A percentile compares a stretch with the other conserved stretches of the same genome.
These are phyloP conservation scores for Choloepus hoffmanni DNA, from an alignment of 2,113 vertebrate genomes.

Conservation along the genomic window DNA sequence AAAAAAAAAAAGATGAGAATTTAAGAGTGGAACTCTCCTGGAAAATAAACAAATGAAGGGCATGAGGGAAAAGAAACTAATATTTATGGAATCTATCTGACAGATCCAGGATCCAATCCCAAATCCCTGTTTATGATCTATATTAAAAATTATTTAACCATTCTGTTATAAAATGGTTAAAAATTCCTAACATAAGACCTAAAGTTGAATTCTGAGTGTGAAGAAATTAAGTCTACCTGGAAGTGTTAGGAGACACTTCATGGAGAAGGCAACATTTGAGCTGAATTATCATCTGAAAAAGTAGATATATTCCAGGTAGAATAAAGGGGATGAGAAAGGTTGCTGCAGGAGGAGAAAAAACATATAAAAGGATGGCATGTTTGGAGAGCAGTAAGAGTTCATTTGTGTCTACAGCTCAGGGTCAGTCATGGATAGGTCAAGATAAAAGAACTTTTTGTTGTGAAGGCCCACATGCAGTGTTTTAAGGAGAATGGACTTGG, in stretches of 20 bases:
- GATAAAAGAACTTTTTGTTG: background rate
- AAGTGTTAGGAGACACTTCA: background rate
- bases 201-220: background rate
- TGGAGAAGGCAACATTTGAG: background rate
- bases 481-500: background rate
- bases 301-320: background rate
- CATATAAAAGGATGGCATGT: background rate
- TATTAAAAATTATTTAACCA: background rate
- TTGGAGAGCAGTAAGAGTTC: background rate
- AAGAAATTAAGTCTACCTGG: background rate
- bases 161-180: background rate
- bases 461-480: background rate
- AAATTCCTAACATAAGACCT: conserved; percentile 5
- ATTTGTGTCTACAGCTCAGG: background rate
- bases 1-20: background rate
- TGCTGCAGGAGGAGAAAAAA: background rate
- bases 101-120: background rate
- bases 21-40: background rate
- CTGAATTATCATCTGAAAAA: background rate
- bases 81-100: background rate
- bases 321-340: background rate
- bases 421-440: background rate
- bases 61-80: background rate
- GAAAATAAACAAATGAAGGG: conserved; percentile 29
- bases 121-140: background rate